Conservation (phyloP, 1,140 invertebrate genomes). For the Macrosteles quadrilineatus region DNA sequence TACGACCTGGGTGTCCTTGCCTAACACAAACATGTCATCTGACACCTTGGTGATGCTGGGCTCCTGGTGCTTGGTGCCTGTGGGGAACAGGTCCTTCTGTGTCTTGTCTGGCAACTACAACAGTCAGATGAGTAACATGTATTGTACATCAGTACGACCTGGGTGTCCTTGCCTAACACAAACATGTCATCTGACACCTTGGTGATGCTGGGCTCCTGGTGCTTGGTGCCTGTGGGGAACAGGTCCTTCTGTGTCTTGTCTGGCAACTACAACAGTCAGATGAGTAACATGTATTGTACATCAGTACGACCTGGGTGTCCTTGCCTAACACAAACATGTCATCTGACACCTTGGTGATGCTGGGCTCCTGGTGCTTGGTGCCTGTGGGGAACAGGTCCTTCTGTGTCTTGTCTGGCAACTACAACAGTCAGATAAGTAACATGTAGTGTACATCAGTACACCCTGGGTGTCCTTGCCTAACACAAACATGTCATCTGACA, state of each 20-base stretch:
- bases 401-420: conserved; percentile 47
- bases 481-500: conserved; percentile 72
- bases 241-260: conserved; percentile 64
- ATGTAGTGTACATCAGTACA: conserved; percentile 77
- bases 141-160: conserved; percentile 78
- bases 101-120: conserved; percentile 5
- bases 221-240: conserved; percentile 83
- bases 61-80: too few species aligned
- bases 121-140: too few species aligned
- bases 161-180: conserved; percentile 78
- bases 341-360: conserved; percentile 72
- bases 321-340: conserved; percentile 75
- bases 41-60: conserved; percentile 13
- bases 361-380: conserved; percentile 81
- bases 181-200: conserved; percentile 72
- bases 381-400: conserved; percentile 86
- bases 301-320: conserved; percentile 80
- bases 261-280: too few species aligned
- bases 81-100: conserved; percentile 14
- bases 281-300: too few species aligned
- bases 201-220: conserved; percentile 79
- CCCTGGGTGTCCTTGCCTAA: conserved; percentile 82
- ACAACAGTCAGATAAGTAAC: too few species aligned
- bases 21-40: conserved; percentile 62
- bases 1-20: conserved; percentile 82